A percentile compares a stretch with the other conserved stretches of the same genome.
phyloP scores from a whole-genome alignment of 2,797 vertebrate species.

The Xenops minutus region DNA sequence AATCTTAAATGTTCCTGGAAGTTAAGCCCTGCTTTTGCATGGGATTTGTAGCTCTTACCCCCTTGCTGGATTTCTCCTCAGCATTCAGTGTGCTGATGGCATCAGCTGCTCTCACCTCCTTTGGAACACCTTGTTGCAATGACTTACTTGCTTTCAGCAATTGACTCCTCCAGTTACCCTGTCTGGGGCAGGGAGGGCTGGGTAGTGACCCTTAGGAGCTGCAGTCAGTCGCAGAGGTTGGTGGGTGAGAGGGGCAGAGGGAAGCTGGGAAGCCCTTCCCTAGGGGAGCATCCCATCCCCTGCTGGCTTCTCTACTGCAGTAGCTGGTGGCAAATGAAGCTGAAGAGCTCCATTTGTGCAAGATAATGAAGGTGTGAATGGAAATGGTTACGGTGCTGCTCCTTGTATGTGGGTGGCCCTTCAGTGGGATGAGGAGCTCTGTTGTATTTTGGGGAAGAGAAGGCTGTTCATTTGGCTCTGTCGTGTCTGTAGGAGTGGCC shows the following conservation, averaged over 20 bases:
- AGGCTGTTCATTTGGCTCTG: not conserved
- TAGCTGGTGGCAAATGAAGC: not conserved
- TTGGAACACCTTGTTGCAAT: not conserved
- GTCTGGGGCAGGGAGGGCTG: not conserved
- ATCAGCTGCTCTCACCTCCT: not conserved
- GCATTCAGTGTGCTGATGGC: not conserved
- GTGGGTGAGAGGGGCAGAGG: not conserved
- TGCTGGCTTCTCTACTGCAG: no score
- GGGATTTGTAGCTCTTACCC: not conserved
- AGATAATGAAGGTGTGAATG: accelerated
- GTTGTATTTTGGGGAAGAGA: not conserved
- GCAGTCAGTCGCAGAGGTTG: accelerated
- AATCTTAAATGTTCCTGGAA: not conserved
- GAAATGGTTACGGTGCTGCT: accelerated
- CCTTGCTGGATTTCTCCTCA: not conserved
- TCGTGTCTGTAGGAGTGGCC: not conserved
- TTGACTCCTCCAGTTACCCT: not conserved
- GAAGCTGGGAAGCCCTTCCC: not conserved
- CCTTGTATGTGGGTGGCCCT: not conserved
- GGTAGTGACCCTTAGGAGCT: not conserved
- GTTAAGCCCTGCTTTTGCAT: not conserved
- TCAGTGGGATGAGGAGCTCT: not conserved
- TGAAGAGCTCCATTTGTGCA: not conserved
- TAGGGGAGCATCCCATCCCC: accelerated
- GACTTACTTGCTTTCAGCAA: not conserved